Conservation (phyloP, 1,140 invertebrate species). For the silkworm (Bombyx mori) region ASM3026992v2 NC_085110.1:10263501-10264000, state of each 20-base stretch:
- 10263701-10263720: conserved; percentile 32
- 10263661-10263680: conserved; percentile 19
- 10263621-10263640: conserved; percentile 19
- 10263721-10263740: conserved; percentile 41
- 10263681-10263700: conserved; percentile 29
- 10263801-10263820: conserved; percentile 28
- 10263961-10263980: no score
- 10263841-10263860: no score
- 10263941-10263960: no score
- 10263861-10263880: no score
- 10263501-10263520: conserved; percentile 70
- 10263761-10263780: conserved; percentile 54
- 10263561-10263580: conserved; percentile 65
- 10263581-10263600: conserved; percentile 43
- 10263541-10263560: conserved; percentile 72
- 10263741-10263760: conserved; percentile 63
- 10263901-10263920: no score
- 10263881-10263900: no score
- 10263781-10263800: conserved; percentile 40
- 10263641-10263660: conserved; percentile 10
- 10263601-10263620: conserved; percentile 21
- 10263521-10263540: conserved; percentile 69
- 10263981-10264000: no score
- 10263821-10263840: no score
- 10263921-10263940: no score